phyloP scores from a whole-genome alignment of 2,797 vertebrate genomes.

The Rhinophrynus dorsalis region DNA sequence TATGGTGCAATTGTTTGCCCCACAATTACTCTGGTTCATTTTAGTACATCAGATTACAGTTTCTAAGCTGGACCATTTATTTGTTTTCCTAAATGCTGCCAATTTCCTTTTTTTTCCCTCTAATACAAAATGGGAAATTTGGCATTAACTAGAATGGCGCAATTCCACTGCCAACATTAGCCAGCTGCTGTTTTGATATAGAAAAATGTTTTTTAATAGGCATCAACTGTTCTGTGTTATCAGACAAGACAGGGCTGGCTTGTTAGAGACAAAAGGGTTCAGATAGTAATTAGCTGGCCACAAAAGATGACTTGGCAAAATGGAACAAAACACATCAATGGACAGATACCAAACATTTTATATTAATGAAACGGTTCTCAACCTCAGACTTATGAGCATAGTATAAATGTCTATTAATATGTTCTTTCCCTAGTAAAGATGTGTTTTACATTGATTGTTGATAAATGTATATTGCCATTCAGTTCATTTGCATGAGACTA shows the following conservation, averaged over 20 bases:
- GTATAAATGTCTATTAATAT: background rate
- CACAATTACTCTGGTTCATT: no score
- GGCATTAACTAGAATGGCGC: constrained; percentile 22
- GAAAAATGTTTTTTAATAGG: background rate
- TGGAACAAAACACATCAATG: background rate
- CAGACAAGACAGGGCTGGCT: constrained; percentile 17
- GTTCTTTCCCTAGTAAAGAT: no score
- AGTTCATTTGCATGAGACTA: no score
- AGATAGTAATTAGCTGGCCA: background rate
- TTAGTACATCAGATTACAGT: no score
- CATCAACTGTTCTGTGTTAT: background rate
- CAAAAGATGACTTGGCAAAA: background rate
- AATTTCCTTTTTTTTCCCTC: constrained; percentile 2
- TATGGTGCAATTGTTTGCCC: no score
- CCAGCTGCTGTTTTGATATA: constrained; percentile 2
- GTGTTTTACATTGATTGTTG: no score
- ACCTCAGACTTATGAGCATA: no score
- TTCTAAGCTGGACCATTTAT: no score
- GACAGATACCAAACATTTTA: background rate
- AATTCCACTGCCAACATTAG: background rate
- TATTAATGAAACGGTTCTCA: background rate
- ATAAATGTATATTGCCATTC: no score
- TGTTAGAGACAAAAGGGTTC: background rate
- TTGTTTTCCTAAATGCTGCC: constrained; percentile 23
- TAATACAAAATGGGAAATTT: constrained; percentile 23